A percentile compares a stretch with the other conserved stretches of the same genome.
Evolutionary conservation across 1,140 invertebrate genomes (phyloP).

Genomic region (silkworm (Bombyx mori)): DNA sequence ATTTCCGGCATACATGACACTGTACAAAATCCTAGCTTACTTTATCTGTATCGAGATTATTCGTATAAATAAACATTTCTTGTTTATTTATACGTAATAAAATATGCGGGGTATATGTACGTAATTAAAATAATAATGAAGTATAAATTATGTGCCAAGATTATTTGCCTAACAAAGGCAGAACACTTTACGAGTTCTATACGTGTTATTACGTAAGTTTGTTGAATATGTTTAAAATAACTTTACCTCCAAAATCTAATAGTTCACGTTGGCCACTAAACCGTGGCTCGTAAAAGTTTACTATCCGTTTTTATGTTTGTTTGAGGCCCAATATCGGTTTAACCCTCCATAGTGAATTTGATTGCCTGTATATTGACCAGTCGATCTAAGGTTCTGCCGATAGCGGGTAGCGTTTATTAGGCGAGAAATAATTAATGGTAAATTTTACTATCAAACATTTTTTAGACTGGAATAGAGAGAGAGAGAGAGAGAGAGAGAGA

Average conservation of each 20-base stretch:
- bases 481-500: neutral
- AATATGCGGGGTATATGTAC: too few species aligned
- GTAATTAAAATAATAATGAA: too few species aligned
- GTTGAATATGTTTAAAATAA: too few species aligned
- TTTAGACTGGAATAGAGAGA: neutral
- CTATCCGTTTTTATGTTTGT: slow-evolving; percentile 63
- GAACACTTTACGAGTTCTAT: too few species aligned
- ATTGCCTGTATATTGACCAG: slow-evolving; percentile 31
- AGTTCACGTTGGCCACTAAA: slow-evolving; percentile 45
- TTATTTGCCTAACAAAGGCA: too few species aligned
- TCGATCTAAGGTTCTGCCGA: slow-evolving; percentile 1
- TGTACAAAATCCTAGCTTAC: too few species aligned
- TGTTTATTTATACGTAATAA: too few species aligned
- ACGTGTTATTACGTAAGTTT: too few species aligned
- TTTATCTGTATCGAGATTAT: too few species aligned
- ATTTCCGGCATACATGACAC: too few species aligned
- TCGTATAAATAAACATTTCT: too few species aligned
- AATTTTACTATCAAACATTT: neutral
- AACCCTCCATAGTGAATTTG: slow-evolving; percentile 42
- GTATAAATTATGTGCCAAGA: too few species aligned
- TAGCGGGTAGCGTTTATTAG: slow-evolving; percentile 6
- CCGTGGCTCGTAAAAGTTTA: slow-evolving; percentile 53
- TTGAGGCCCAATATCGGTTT: slow-evolving; percentile 56
- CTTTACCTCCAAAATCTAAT: slow-evolving; percentile 15
- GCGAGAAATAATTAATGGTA: neutral